Base-by-base conservation (phyloP, 2,113 vertebrate species). In the Acrocephalus arundinaceus region DNA sequence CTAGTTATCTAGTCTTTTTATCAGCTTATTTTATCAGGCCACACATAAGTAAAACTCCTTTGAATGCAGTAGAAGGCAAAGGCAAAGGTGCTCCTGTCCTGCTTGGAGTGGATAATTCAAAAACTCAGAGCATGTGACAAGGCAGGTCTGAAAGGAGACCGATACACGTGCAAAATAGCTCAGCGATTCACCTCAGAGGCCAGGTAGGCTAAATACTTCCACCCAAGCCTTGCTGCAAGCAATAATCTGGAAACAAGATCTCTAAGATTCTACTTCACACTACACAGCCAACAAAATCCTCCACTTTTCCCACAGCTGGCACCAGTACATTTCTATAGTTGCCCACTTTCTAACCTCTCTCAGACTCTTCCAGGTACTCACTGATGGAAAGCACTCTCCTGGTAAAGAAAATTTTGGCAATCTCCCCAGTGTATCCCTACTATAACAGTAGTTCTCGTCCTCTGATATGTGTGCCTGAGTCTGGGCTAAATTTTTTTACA, bases 1-100 rank as follows among this genome's bases (percentile, higher is more conserved):
- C 91, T 94, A 92, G 87, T 97, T 94, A 94, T 24, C 49, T 48
- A 92, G 89, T 91, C 82, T 80, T 91, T 80, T 93, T 82, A 94
- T 87, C 94, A 96, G 90, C 45, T 92, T 95, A 97, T 80, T 5
- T 85, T 84, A 68, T 72, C 54, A 93, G 37, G 19, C 41, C 9
- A 37, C 35, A 75, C 6, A 28, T 25, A 85, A 77, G 55, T 1
- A 49, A 88, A 85, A 68, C 66, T 83, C 43, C 15, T 85, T 83
- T 95, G 72, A 74, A 67, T 84, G 45, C 27, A 43, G 25, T 5
- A 41, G 39, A 35, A 89, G 73, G 24, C 22, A 66, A 89, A 89
- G 24, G 24, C 46, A 85, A 41, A 78, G 61, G 15, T 5, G 3
- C 5, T 62, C 8, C 45, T 79, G 37, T 87, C 54, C 15, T 77